Percentiles rank a stretch among this genome's conserved stretches.
Evolutionary conservation across 2,888 invertebrate genomes (phyloP).

Genomic region (Drosophila diplacantha): DNA sequence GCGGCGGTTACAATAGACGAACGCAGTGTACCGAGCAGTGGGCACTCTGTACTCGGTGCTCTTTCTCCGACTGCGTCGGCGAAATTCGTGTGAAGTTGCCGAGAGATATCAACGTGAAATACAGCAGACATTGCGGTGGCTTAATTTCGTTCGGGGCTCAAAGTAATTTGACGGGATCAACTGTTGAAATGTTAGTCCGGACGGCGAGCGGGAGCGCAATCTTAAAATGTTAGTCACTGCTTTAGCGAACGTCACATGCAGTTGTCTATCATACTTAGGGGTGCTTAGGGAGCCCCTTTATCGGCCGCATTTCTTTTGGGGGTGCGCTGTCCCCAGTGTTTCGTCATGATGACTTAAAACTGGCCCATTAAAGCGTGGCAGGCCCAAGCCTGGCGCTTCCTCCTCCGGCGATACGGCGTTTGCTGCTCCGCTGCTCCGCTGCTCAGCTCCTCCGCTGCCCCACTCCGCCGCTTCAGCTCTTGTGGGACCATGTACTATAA

Average conservation of each 20-base stretch:
- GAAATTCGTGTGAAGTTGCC: constrained; percentile 34
- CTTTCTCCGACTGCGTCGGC: constrained; percentile 23
- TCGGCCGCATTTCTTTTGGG: constrained; percentile 23
- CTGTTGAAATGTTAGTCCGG: constrained; percentile 30
- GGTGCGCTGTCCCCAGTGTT: constrained; percentile 19
- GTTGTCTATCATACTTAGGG: constrained; percentile 33
- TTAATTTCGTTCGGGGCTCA: constrained; percentile 27
- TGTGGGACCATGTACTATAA: constrained; percentile 34
- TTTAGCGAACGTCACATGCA: constrained; percentile 22
- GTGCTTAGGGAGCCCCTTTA: constrained; percentile 19
- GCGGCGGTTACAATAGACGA: constrained; percentile 38
- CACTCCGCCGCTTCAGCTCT: constrained; percentile 1
- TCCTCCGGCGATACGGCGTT: background rate
- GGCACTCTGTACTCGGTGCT: constrained; percentile 1
- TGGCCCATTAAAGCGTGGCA: constrained; percentile 33
- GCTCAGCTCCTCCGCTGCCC: constrained; percentile 1
- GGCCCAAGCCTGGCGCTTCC: constrained; percentile 40
- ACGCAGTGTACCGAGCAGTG: constrained; percentile 8
- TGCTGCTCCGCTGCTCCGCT: constrained; percentile 1
- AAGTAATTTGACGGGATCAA: constrained; percentile 37
- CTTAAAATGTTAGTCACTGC: constrained; percentile 32
- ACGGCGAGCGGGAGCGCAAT: constrained; percentile 18
- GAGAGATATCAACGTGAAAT: constrained; percentile 28
- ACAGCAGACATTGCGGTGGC: constrained; percentile 27
- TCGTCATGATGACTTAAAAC: constrained; percentile 25